These are phyloP conservation scores for Ectropis grisescens DNA, from an alignment of 1,140 invertebrate species.

Conservation along the genomic window DNA sequence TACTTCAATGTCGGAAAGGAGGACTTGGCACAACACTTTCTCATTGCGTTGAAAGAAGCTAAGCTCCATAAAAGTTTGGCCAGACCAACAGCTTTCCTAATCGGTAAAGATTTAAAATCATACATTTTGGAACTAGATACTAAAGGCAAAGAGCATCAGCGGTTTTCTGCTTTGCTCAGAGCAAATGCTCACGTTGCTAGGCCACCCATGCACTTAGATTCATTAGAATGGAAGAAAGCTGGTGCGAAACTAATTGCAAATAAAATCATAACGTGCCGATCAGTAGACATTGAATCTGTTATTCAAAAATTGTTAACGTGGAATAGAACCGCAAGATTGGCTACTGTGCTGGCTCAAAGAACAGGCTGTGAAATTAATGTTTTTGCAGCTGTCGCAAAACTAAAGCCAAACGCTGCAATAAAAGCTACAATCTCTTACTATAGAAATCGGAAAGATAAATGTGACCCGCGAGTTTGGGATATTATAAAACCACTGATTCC, in stretches of 20 bases:
- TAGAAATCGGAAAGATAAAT: too few relatives aligned
- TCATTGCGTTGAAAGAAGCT: too few relatives aligned
- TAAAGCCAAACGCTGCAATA: too few relatives aligned
- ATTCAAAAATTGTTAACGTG: not conserved
- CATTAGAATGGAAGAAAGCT: slow-evolving; percentile 17
- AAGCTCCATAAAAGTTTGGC: slow-evolving; percentile 24
- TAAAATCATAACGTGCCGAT: slow-evolving; percentile 16
- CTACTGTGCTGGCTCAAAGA: too few relatives aligned
- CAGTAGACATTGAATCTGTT: not conserved
- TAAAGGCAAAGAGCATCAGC: too few relatives aligned
- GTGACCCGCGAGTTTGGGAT: too few relatives aligned
- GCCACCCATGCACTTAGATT: slow-evolving; percentile 21
- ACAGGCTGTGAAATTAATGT: too few relatives aligned
- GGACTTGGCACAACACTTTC: too few relatives aligned
- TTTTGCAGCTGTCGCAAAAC: too few relatives aligned
- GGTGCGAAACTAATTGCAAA: slow-evolving; percentile 32
- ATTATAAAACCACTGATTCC: too few relatives aligned
- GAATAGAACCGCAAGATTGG: slow-evolving; percentile 1
- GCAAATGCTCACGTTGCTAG: slow-evolving; percentile 21
- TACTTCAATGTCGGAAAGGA: slow-evolving; percentile 39
- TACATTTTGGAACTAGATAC: too few relatives aligned
- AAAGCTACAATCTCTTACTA: too few relatives aligned
- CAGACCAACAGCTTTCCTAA: not conserved
- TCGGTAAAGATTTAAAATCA: not conserved
- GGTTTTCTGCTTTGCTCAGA: slow-evolving; percentile 20